Base-by-base conservation (phyloP, 1,140 invertebrate genomes). In the Wasmannia auropunctata region DNA sequence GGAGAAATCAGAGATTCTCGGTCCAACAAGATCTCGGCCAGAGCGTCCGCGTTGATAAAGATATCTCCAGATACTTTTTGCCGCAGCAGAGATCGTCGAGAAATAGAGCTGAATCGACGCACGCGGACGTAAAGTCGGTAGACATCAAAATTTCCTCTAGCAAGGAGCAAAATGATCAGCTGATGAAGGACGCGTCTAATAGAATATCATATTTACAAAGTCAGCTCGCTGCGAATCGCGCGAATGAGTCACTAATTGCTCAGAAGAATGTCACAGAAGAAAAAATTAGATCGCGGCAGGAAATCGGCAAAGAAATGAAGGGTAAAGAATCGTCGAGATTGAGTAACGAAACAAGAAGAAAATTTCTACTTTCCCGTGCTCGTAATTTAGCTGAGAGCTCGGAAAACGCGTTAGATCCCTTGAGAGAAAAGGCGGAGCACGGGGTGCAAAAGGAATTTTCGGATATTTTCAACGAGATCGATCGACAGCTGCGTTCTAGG, bases 391-490 rank as follows among this genome's bases (percentile, higher is more conserved):
- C 40, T 37, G 75, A 58, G n/a, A 37, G 10, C 14, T 74, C 49
- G 14, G 75, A 69, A 81, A 81, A 14, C 6, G n/a, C 58, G 22
- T 81, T 79, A n/a, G 46, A 25, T 40, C 51, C 37, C 7, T 56
- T 81, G 1, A 76, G 74, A 28, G 85, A 83, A 2, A 77, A 70
- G 0, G 43, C 25, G 11, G 87, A 83, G 1, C n/a, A n/a, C n/a
- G 69, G 83, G 1, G 85, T 56, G 22, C 88, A 93, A 22, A 90
- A 91, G n/a, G 93, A 94, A 56, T 95, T 95, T 75, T 92, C 89
- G 0, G 86, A 92, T 14, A 94, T 95, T 49, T 94, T 95, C 70
- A 87, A 93, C 16, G 93, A 94, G 74, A 94, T 95, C 31, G 94
- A 95, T 37, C 93, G 91, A 28, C 92, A 92, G 49, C 63, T 94